Evolutionary conservation across 2,113 vertebrate genomes (phyloP), one percentile per base, ranked within the genome.

Genomic region (Dicrurus megarhynchus): DNA sequence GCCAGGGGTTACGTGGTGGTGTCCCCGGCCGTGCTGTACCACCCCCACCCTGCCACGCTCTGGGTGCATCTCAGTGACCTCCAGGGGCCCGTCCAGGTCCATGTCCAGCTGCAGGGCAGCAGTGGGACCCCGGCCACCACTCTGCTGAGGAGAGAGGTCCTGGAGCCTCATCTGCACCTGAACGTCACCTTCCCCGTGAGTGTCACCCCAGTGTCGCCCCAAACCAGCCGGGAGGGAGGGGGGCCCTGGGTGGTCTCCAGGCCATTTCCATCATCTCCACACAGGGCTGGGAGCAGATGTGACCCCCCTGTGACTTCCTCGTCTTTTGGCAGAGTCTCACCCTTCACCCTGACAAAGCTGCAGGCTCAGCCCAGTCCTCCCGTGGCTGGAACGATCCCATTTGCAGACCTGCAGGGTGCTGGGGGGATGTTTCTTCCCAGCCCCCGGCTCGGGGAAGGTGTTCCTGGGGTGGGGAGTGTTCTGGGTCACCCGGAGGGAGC

Each of bases 1-100:
- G 14, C 22, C 84, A 96, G 95, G 84, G 63, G 6, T 10, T 96
- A 60, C 0, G 92, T 96, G 92, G 46, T 96, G 35, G 39, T 61
- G 0, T 86, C 49, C 84, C 92, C 95, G 3, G 81, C 95, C 3
- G 92, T 95, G 76, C 16, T 94, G 63, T 93, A 91, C 84, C 77
- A 93, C n/a, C 95, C 94, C 0, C 5, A 84, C 59, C 18, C 68
- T 10, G 19, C 90, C 1, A 65, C 2, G 6, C 41, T 96, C 49
- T 96, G 95, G 94, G 87, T 93, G 30, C 94, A 96, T 19, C 92
- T 96, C 80, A 69, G 84, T 2, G 73, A 63, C 19, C 63, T 96
- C 73, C 68, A 37, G 0, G 14, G 81, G 68, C 87, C 80, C 0
- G n/a, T 80, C 57, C 92, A 84, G 73, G 12, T 95, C 92, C 70